Conservation (phyloP, 1,140 invertebrate species). For the Aphelinus atriplicis region DNA sequence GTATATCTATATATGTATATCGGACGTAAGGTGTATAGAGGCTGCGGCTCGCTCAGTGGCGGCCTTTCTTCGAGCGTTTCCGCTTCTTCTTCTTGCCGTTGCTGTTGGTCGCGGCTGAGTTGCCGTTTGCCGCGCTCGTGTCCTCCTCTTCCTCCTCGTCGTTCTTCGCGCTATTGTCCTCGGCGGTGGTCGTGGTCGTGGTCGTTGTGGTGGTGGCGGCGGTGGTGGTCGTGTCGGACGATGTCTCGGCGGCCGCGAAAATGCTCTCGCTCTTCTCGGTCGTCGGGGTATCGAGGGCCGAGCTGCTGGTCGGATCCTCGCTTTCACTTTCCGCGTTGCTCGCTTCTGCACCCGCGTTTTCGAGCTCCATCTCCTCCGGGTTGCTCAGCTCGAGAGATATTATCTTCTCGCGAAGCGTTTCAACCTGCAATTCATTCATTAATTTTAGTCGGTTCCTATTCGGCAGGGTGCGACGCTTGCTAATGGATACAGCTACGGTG, state of each 20-base stretch:
- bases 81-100: slow-evolving; percentile 62
- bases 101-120: slow-evolving; percentile 40
- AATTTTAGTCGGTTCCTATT: too few species aligned
- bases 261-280: slow-evolving; percentile 51
- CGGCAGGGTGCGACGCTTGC: too few species aligned
- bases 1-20: slow-evolving; percentile 27
- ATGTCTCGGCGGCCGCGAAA: neutral
- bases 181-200: neutral
- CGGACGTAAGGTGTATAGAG: slow-evolving; percentile 33
- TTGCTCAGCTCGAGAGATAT: slow-evolving; percentile 84
- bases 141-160: slow-evolving; percentile 24
- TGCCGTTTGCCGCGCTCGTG: slow-evolving; percentile 54
- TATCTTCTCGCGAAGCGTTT: slow-evolving; percentile 88
- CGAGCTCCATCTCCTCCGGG: slow-evolving; percentile 69
- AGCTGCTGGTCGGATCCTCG: slow-evolving; percentile 53
- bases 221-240: neutral
- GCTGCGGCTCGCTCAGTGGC: slow-evolving; percentile 47
- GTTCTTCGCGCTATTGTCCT: neutral
- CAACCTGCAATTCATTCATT: slow-evolving; percentile 71
- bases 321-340: slow-evolving; percentile 65
- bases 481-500: too few species aligned
- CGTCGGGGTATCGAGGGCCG: slow-evolving; percentile 47
- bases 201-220: neutral
- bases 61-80: slow-evolving; percentile 61
- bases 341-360: slow-evolving; percentile 60